phyloP scores from a whole-genome alignment of 2,888 invertebrate species.

The Dinocampus coccinellae region DNA sequence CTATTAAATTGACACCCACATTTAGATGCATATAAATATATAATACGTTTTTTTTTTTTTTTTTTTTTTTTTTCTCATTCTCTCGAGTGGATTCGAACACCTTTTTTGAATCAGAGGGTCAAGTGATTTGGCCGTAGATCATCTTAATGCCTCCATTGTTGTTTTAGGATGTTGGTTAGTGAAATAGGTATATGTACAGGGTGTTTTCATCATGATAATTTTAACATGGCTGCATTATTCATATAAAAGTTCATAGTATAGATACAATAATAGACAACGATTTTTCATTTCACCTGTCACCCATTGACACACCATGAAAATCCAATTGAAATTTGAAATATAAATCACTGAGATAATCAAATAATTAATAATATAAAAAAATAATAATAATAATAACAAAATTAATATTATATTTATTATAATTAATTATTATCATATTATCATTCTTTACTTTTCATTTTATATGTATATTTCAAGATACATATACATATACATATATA shows the following conservation, averaged over 20 bases:
- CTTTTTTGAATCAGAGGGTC: constrained; percentile 68
- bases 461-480: no score
- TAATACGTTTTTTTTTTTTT: constrained; percentile 39
- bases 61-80: constrained; percentile 33
- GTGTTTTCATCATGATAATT: constrained; percentile 57
- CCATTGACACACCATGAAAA: background rate
- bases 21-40: constrained; percentile 31
- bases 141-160: constrained; percentile 69
- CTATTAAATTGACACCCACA: constrained; percentile 63
- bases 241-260: background rate
- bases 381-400: no score
- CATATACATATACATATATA: no score
- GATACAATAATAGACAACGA: constrained; percentile 14
- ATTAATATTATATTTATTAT: no score
- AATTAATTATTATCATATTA: no score
- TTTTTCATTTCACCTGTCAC: constrained; percentile 18
- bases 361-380: no score
- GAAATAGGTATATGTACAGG: no score
- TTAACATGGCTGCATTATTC: constrained; percentile 30
- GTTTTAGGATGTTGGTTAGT: constrained; percentile 65
- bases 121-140: constrained; percentile 68
- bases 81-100: constrained; percentile 64
- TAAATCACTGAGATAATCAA: no score
- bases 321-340: background rate
- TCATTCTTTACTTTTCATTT: no score